Base-by-base conservation (phyloP, 2,113 vertebrate genomes). In the Tachysurus vachellii region DNA sequence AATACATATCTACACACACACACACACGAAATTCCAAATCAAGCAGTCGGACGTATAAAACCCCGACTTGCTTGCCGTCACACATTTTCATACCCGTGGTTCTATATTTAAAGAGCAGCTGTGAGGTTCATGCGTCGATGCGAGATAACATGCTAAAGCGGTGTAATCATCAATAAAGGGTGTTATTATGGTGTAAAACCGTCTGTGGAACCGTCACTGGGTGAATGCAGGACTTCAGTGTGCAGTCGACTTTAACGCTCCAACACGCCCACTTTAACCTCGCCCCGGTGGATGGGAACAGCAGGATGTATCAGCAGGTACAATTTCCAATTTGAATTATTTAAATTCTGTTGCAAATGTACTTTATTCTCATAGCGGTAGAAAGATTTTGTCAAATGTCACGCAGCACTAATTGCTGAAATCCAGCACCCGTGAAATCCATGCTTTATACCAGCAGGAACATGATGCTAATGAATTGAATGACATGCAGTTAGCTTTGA, bases 31-130 rank as follows among this genome's bases (percentile, higher is more conserved):
- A 21, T 42, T 71, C 14, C 21, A 76, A 76, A 26, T 10, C 8
- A 21, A 73, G 5, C 64, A 68, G 28, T 31, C 13, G 19, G 64
- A 31, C 64, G 11, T 12, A 64, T 64, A 3, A 64, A 64, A 68
- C 1, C 16, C 28, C 2, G 7, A 71, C 68, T 19, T 21, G 11
- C 64, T 68, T 68, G 68, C 68, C 21, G 7, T 75, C 4, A 44
- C 70, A 44, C 70, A 23, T 21, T 23, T 12, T 71, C 68, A 71
- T 71, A 42, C 31, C 19, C 36, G 21, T 50, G 44, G 14, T 28
- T 31, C 62, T 54, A 44, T 47, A 62, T 80, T 80, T 80, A 42
- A 80, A 12, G 54, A 80, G 79, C 79, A 62, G 80, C 57, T 80
- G 77, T 12, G 19, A 56, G 53, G 13, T 62, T 82, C 42, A n/a